Evolutionary conservation across 92 coral and sea anemone genomes (phyloP).

Genomic region (Diadumene lineata): DNA sequence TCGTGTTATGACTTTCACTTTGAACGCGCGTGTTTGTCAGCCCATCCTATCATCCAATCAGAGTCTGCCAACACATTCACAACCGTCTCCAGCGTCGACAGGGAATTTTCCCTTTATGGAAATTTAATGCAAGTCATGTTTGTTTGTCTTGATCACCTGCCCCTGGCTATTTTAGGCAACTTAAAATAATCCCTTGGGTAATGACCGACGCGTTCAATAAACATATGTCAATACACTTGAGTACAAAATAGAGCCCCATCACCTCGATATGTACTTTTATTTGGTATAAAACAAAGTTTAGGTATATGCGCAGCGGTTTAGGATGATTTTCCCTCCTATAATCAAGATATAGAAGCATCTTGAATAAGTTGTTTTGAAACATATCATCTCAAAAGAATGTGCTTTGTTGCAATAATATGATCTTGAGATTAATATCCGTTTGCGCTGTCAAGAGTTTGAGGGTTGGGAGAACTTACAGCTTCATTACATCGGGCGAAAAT

Average conservation of each 20-base stretch:
- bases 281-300: not conserved
- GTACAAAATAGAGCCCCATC: not conserved
- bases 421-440: not conserved
- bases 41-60: not conserved
- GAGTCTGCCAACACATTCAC: constrained; percentile 3
- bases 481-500: not conserved
- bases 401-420: not conserved
- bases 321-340: not conserved
- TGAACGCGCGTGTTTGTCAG: constrained; percentile 6
- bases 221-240: not conserved
- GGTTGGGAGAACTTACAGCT: constrained; percentile 1
- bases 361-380: not conserved
- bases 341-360: not conserved
- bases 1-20: constrained; percentile 9
- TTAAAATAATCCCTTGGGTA: not conserved
- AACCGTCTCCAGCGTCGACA: not conserved
- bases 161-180: not conserved
- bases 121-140: not conserved
- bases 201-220: not conserved
- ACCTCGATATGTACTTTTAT: not conserved
- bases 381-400: not conserved
- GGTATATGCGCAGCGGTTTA: not conserved
- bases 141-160: not conserved
- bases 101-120: constrained; percentile 27
- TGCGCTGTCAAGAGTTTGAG: not conserved